Percentiles rank a stretch among this genome's conserved stretches.
Conservation (phyloP, 2,797 vertebrate genomes). For the Mareca penelope region DNA sequence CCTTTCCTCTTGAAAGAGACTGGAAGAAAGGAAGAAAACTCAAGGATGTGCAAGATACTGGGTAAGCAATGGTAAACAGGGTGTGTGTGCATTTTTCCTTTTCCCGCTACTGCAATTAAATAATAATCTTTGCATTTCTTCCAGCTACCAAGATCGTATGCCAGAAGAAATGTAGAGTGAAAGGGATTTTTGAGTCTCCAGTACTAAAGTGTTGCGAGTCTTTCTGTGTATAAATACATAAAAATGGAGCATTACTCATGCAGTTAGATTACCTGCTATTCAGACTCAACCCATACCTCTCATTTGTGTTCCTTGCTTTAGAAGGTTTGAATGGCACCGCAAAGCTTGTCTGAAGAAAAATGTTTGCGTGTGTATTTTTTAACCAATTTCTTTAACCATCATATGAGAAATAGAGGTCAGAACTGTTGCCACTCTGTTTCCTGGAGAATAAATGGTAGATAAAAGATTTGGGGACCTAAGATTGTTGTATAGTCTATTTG, state of each 20-base stretch:
- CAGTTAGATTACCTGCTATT: not conserved
- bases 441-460: not conserved
- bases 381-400: not conserved
- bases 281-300: not conserved
- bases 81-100: not conserved
- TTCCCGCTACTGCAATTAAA: not conserved
- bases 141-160: not conserved
- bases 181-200: conserved; percentile 21
- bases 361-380: not conserved
- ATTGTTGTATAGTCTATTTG: not conserved
- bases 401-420: not conserved
- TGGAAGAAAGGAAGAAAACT: not conserved
- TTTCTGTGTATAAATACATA: not conserved
- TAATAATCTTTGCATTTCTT: not conserved
- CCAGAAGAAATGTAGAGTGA: not conserved
- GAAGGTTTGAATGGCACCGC: not conserved
- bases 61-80: not conserved
- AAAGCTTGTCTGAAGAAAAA: not conserved
- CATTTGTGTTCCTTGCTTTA: conserved; percentile 6
- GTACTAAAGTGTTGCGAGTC: not conserved
- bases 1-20: not conserved
- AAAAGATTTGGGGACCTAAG: not conserved
- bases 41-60: not conserved
- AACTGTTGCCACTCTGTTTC: not conserved
- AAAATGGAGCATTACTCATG: conserved; percentile 21